Conservation (phyloP, 2,888 invertebrate genomes). For the Harpagoxenus sublaevis region DNA sequence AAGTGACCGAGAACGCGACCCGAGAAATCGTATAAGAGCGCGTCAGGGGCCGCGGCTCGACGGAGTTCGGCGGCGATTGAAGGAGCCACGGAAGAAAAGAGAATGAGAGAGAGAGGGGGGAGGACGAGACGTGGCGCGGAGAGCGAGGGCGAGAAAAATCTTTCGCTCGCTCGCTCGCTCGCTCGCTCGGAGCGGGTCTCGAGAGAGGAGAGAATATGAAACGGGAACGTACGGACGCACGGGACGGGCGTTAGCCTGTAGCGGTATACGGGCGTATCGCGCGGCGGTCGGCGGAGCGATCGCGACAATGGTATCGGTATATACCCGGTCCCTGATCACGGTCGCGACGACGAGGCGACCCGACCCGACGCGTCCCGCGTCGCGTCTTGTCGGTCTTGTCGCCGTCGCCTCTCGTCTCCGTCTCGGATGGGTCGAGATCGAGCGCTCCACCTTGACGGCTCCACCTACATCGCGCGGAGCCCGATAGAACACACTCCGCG, state of each 20-base stretch:
- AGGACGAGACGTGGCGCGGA: constrained; percentile 7
- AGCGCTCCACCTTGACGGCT: constrained; percentile 51
- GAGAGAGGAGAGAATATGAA: constrained; percentile 75
- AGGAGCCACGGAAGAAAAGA: constrained; percentile 36
- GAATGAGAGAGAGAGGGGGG: neutral
- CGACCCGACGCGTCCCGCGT: neutral
- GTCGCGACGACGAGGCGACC: constrained; percentile 29
- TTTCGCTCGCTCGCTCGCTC: constrained; percentile 51
- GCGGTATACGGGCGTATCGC: constrained; percentile 78
- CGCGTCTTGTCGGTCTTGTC: neutral
- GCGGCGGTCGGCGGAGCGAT: constrained; percentile 62
- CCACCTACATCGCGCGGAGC: constrained; percentile 44
- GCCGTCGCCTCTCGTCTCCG: constrained; percentile 20
- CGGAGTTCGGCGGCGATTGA: constrained; percentile 54
- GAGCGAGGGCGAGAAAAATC: constrained; percentile 66
- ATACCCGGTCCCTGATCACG: constrained; percentile 18
- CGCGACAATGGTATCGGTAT: constrained; percentile 77
- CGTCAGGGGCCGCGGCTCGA: constrained; percentile 9
- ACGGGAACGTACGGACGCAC: constrained; percentile 78
- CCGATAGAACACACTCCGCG: constrained; percentile 29
- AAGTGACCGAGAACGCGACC: constrained; percentile 66
- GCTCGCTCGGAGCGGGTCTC: constrained; percentile 36
- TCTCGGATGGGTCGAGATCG: constrained; percentile 49
- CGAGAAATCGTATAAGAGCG: constrained; percentile 46
- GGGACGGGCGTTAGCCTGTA: constrained; percentile 78